Base-by-base conservation (phyloP, 2,797 vertebrate genomes). In the Hybognathus amarus region DNA sequence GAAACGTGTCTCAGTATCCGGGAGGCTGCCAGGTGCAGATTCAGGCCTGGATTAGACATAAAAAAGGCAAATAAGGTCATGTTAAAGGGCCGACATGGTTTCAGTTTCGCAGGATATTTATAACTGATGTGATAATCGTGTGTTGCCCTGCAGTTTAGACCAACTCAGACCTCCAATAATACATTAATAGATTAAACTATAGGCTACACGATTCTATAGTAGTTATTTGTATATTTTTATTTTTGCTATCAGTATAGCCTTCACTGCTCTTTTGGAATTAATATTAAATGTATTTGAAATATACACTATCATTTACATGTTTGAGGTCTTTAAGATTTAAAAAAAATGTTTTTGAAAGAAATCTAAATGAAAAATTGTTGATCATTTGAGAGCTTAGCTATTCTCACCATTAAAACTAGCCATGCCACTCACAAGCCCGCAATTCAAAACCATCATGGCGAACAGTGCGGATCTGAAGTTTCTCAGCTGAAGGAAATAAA, bases 91-190 rank as follows among this genome's bases (percentile, higher is more conserved):
- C 12, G 63, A 47, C 15, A 4, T 1, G 22, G 54, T 81, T 73
- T 63, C 54, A 38, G 66, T 77, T 77, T 61, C 50, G 70, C 12
- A 2, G 30, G 12, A 24, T 77, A 78, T 83, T 83, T 78, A 69
- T 70, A 56, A 42, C 52, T 1, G 22, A 27, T 4, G 74, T 69
- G 38, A 24, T 45, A 24, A 70, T 56, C 22, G 38, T 30, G 9
- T 10, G n/a, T 40, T 56, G 36, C 1, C 6, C 6, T 63, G 61
- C 33, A 15, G 45, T 75, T 66, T 11, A 27, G 69, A 38, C 13
- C 22, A 22, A 52, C 6, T 1, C 50, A 45, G 8, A 36, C 18
- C 40, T 17, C 42, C 15, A 47, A 45, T 45, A 13, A 4, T 33
- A 33, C 33, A 45, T 10, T 24, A 24, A 56, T 11, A n/a, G 10